Base-by-base conservation (phyloP, 2,113 vertebrate species). In the Poeciliopsis turrubarensis region DNA sequence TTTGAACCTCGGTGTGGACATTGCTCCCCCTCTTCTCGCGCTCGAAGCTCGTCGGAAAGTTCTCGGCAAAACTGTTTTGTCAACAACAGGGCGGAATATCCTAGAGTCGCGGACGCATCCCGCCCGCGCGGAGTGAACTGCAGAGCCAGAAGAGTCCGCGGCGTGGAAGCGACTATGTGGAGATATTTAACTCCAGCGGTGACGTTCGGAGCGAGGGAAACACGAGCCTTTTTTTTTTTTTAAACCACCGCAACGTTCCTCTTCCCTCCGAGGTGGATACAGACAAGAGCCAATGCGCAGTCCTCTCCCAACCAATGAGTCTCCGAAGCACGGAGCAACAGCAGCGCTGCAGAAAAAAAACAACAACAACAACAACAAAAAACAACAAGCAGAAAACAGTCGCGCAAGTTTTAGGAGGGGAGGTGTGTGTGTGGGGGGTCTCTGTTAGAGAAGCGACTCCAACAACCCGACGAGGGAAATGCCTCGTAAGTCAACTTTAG, bases 1-100 rank as follows among this genome's bases (percentile, higher is more conserved):
- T 93, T 98, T 99, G 91, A 96, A 97, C 95, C 96, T 95, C 93
- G 93, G 94, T 12, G 96, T 92, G 87, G 97, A 98, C 97, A 99
- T 99, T 91, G 39, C 5, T 94, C 97, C 90, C 90, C 81, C 70
- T 41, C 70, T 77, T 54, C 57, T 87, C 37, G 65, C 25, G 72
- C 27, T 51, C 39, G 15, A 14, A 62, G 65, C 77, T 82, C 65
- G 27, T 65, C 78, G 70, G 41, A 69, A 92, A 88, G 81, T 91
- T 93, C 30, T 89, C 70, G 34, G 14, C 73, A 37, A 70, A 81
- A 86, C 27, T 83, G 71, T 84, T 84, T 79, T 41, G 83, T 87
- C 79, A 90, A 87, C 82, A 86, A 57, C 25, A 77, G 44, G 19
- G 44, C 76, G 83, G 72, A 60, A 79, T 10, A 68, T 84, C 86